Base-by-base conservation (phyloP, 2,113 vertebrate species). In the Butastur rufipennis region DNA sequence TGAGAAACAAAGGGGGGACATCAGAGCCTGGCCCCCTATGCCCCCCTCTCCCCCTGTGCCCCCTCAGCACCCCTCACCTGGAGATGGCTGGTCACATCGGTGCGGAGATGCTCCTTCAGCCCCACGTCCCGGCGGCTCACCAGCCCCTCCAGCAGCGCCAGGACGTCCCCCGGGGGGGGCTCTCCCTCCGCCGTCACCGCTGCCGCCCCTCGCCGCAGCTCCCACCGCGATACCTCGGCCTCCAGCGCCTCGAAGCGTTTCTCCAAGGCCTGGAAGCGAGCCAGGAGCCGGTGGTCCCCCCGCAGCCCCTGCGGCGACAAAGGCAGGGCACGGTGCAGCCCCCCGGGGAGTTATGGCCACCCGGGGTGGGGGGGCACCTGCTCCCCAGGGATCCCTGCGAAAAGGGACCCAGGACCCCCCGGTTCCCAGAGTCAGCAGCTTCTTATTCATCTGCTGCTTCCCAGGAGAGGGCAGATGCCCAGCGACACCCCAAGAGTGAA, bases 221-320 rank as follows among this genome's bases (percentile, higher is more conserved):
- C 96, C 88, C 98, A 97, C 23, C 58, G 81, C 0, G 97, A 67
- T 29, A 97, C 93, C 32, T 96, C 95, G 0, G 96, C 84, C 74
- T 98, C 97, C 53, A 98, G 93, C 0, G 81, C 83, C 31, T 98
- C 96, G 10, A 98, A 97, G 48, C 97, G 98, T 90, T 96, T 97
- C 90, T 98, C 98, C 91, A 98, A 93, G 9, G 97, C 92, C 56
- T 98, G 97, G 16, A 98, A 95, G 23, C 59, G 96, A 83, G 97
- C 95, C 90, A 98, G 95, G 36, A 98, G 43, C 52, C 6, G 90
- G 72, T 98, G 97, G 68, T 97, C 97, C 1, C 93, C 98, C 95
- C 29, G 42, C 32, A 34, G 40, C 26, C 74, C 96, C 92, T 94
- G 14, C 6, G 16, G 27, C 0, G 0, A 34, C 67, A 88, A 68